phyloP scores from a whole-genome alignment of 2,113 vertebrate species.

The Mirza zaza region DNA sequence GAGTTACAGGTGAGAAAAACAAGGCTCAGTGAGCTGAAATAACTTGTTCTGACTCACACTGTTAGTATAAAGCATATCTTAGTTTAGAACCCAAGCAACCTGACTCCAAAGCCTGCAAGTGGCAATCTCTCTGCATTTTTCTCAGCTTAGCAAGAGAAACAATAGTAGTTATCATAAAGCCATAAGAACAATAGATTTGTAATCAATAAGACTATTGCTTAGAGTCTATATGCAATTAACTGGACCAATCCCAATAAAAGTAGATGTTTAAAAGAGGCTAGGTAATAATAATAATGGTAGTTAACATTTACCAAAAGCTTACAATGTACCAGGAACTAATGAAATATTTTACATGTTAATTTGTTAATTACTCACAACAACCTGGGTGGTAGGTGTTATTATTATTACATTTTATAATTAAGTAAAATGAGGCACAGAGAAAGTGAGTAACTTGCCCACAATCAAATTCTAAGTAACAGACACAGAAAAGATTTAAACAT shows the following conservation, averaged over 20 bases:
- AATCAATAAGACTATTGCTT: neutral
- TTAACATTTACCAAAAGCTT: conserved; percentile 22
- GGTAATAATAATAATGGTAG: neutral
- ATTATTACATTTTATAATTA: conserved; percentile 4
- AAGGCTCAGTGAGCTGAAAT: neutral
- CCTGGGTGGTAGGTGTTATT: neutral
- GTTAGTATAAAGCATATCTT: conserved; percentile 8
- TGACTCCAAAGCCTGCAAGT: neutral
- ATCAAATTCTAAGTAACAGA: neutral
- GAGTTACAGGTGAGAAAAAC: neutral
- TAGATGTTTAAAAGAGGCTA: neutral
- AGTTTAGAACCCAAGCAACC: neutral
- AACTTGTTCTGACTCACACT: neutral
- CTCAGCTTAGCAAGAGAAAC: neutral
- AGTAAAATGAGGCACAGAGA: neutral
- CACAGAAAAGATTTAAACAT: conserved; percentile 15
- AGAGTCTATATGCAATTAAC: neutral
- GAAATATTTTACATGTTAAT: neutral
- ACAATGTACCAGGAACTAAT: neutral
- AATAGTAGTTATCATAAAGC: neutral
- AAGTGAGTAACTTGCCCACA: neutral
- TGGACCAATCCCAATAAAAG: neutral
- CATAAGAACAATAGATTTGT: neutral
- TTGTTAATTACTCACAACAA: neutral
- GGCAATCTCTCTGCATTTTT: neutral